Evolutionary conservation across 1,140 invertebrate genomes (phyloP).

Genomic region (Brachionus calyciflorus): DNA sequence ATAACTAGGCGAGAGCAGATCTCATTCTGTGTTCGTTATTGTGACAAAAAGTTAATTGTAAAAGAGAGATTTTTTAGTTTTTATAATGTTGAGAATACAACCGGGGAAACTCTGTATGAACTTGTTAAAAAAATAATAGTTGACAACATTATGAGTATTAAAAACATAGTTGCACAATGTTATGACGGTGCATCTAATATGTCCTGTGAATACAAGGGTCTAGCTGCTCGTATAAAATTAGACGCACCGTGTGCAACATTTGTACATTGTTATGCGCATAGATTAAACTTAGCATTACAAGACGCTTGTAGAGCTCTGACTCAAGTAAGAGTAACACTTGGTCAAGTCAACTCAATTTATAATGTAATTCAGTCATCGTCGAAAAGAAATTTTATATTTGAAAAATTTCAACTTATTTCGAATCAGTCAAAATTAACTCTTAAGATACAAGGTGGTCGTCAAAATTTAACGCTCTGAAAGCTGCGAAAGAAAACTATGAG

Average conservation of each 20-base stretch:
- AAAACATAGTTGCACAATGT: conserved; percentile 17
- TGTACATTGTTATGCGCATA: conserved; percentile 42
- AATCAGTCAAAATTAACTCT: not conserved
- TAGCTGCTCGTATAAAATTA: not conserved
- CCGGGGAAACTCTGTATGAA: not conserved
- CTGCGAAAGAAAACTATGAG: not conserved
- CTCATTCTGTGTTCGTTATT: not conserved
- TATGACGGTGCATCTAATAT: conserved; percentile 23
- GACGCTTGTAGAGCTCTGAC: not conserved
- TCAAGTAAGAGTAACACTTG: not conserved
- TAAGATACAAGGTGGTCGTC: conserved; percentile 32
- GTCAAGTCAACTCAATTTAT: conserved; percentile 10
- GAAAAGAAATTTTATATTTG: conserved; percentile 16
- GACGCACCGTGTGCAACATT: not conserved
- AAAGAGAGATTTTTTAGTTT: conserved; percentile 30
- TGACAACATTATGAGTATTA: not conserved
- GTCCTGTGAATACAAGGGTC: not conserved
- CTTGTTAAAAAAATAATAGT: not conserved
- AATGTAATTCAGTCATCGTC: conserved; percentile 32
- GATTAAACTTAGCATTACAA: not conserved
- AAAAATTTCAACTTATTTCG: conserved; percentile 6
- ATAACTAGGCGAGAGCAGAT: conserved; percentile 6
- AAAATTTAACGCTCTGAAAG: conserved; percentile 8
- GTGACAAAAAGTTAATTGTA: not conserved
- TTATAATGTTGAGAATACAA: not conserved